Conservation (phyloP, 1,140 invertebrate genomes). For the Drosophila orosa region DNA sequence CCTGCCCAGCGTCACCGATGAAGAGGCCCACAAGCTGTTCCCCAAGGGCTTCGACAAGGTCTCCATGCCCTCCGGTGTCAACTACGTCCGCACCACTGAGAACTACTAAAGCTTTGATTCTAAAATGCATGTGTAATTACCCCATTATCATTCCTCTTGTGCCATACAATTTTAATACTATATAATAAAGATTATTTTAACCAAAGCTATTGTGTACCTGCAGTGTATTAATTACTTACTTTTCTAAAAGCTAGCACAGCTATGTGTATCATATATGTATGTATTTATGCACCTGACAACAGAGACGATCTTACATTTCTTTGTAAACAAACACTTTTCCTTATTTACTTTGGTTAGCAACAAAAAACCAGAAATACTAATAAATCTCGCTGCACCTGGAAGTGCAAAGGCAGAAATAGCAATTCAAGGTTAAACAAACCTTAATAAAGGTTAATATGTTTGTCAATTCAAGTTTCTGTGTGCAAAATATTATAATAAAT, state of each 20-base stretch:
- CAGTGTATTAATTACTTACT: background rate
- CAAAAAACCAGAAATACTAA: background rate
- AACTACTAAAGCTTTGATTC: constrained; percentile 77
- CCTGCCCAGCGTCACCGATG: constrained; percentile 89
- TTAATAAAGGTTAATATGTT: background rate
- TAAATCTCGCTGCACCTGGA: background rate
- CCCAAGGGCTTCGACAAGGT: constrained; percentile 89
- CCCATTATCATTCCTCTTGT: constrained; percentile 15
- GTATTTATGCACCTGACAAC: background rate
- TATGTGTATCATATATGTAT: background rate
- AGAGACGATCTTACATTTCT: background rate
- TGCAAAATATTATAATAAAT: background rate
- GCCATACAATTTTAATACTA: constrained; percentile 20
- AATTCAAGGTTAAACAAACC: background rate
- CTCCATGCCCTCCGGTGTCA: constrained; percentile 91
- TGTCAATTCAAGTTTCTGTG: background rate
- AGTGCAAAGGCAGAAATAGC: background rate
- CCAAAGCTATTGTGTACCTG: background rate
- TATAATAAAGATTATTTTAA: constrained; percentile 13
- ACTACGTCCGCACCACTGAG: constrained; percentile 91
- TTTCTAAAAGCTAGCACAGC: background rate
- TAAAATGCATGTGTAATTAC: background rate
- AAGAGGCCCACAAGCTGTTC: constrained; percentile 90
- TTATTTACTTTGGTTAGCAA: background rate
- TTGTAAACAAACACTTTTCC: background rate